Conservation (phyloP, 2,113 vertebrate species). For the Microtus montanus region DNA sequence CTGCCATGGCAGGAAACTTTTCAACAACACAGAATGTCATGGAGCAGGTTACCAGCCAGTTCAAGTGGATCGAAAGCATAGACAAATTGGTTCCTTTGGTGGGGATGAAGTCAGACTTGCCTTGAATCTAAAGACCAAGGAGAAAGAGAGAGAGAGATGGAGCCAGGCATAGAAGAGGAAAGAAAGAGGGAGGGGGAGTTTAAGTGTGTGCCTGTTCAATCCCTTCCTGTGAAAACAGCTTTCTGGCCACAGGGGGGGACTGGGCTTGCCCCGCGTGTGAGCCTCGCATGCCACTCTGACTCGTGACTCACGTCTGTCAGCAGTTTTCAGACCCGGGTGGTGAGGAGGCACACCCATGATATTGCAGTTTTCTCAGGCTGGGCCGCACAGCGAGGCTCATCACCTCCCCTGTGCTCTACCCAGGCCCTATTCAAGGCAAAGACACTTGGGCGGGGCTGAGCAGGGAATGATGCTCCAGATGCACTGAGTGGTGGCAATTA, state of each 20-base stretch:
- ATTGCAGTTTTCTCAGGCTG: background rate
- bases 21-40: background rate
- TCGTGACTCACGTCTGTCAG: background rate
- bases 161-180: background rate
- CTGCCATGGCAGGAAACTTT: background rate
- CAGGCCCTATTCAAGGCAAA: background rate
- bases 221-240: background rate
- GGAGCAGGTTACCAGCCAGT: background rate
- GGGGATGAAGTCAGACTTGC: background rate
- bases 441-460: background rate
- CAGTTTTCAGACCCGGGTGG: slow-evolving; percentile 1
- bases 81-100: background rate
- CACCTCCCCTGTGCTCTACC: background rate
- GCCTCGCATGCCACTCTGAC: background rate
- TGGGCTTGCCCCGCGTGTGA: background rate
- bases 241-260: background rate
- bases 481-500: background rate
- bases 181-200: background rate
- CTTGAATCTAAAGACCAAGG: slow-evolving; percentile 3
- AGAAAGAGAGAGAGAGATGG: background rate
- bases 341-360: slow-evolving; percentile 2
- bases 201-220: background rate
- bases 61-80: background rate
- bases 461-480: background rate
- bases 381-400: background rate